Base-by-base conservation (phyloP, 2,888 invertebrate species). In the Drosophila nigricruria region DNA sequence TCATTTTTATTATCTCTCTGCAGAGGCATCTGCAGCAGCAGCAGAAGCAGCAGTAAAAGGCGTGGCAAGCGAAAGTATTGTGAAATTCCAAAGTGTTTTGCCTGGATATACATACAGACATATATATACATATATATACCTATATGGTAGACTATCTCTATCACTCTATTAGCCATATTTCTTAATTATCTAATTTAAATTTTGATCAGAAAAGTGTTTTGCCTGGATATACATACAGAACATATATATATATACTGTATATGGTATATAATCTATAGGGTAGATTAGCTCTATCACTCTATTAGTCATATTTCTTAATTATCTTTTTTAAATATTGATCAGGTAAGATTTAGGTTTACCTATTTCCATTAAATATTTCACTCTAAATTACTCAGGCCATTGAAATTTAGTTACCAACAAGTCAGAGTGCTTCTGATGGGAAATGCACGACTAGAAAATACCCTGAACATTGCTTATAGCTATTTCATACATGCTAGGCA, bases 1-100 rank as follows among this genome's bases (percentile, higher is more conserved):
- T 92, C 91, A 92, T 90, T 92, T 92, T 92, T 92, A 91, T 91
- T 91, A 91, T 91, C 91, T 89, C 36, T 45, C 53, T 47, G 62
- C 79, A 56, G 43, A 25, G 65, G 65, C 73, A 64, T 45, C 61
- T 58, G 60, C 60, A 49, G 18, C 52, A 63, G 32, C 25, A 16
- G 47, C n/a, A 6, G 23, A 57, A 25, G 20, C 36, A 38, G 38
- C 25, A 20, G 43, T 12, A 27, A 20, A 40, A 56, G 62, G 72
- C 56, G 73, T 72, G 52, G 58, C 68, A 57, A 45, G 68, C 70
- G 68, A 68, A 68, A 68, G 68, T 68, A 58, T n/a, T 58, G 25
- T 9, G 34, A 23, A 67, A 56, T 53, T 43, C 12, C 45, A 60
- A 60, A 18, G 25, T 43, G 18, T 16, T 3, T 52, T 12, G 3